Evolutionary conservation across 37 sponge, comb jelly and placozoan genomes (phyloP).

Genomic region (Aplysina aerophoba): DNA sequence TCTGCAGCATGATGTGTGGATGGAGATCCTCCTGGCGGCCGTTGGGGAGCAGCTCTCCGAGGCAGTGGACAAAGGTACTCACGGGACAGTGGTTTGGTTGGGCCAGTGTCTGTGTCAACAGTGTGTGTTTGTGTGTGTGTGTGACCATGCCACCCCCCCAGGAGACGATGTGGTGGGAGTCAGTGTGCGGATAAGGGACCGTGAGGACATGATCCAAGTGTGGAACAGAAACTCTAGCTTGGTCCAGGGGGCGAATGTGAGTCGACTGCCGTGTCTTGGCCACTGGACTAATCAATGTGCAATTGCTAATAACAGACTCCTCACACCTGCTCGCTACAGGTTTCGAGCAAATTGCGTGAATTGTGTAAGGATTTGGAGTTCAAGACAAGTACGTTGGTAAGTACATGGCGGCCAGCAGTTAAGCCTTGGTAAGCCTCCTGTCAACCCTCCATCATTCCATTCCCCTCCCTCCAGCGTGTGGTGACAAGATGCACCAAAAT

Average conservation of each 20-base stretch:
- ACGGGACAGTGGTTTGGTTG: background rate
- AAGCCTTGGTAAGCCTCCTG: too few species aligned
- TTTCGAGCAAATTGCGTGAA: conserved; percentile 30
- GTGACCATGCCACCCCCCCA: background rate
- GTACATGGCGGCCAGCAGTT: background rate
- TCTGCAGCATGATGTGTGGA: conserved; percentile 60
- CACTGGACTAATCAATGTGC: background rate
- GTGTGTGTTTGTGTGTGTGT: background rate
- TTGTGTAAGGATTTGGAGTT: conserved; percentile 41
- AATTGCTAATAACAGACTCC: background rate
- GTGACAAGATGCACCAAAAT: conserved; percentile 24
- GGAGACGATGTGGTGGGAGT: conserved; percentile 73
- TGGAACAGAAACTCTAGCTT: conserved; percentile 59
- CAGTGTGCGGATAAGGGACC: conserved; percentile 57
- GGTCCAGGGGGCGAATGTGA: conserved; percentile 43
- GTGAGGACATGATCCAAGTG: conserved; percentile 54
- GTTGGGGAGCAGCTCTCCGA: conserved; percentile 75
- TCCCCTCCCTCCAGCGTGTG: conserved; percentile 5
- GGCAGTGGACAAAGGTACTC: conserved; percentile 36
- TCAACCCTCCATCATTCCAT: background rate
- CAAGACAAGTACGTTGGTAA: conserved; percentile 36
- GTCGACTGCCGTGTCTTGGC: background rate
- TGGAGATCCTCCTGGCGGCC: conserved; percentile 68
- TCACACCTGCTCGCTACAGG: conserved; percentile 19
- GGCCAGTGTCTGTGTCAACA: background rate